A percentile compares a stretch with the other conserved stretches of the same genome.
Evolutionary conservation across 2,888 invertebrate species (phyloP).

Genomic region (Tethea ocularis): DNA sequence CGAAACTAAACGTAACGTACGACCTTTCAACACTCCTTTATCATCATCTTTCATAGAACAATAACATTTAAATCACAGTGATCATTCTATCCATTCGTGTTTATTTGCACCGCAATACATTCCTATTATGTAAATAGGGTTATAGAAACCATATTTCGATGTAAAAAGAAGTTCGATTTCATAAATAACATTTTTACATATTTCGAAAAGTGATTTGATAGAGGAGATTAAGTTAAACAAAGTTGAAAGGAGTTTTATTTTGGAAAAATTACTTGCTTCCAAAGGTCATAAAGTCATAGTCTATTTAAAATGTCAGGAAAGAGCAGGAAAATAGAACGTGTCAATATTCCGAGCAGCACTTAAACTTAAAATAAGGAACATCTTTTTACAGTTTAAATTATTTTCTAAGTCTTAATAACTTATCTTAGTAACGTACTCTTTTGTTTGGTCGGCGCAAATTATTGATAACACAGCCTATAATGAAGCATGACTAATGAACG

Average conservation of each 20-base stretch:
- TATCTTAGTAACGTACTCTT: constrained; percentile 33
- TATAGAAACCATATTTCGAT: constrained; percentile 34
- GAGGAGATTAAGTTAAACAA: not conserved
- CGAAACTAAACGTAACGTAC: constrained; percentile 36
- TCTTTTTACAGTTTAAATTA: constrained; percentile 40
- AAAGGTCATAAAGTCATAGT: not conserved
- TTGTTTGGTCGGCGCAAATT: constrained; percentile 62
- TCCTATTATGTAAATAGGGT: constrained; percentile 38
- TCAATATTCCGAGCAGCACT: constrained; percentile 21
- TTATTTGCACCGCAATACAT: constrained; percentile 42
- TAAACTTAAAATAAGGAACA: constrained; percentile 46
- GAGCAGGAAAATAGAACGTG: constrained; percentile 27
- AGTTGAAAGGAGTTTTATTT: not conserved
- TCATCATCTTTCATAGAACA: constrained; percentile 42
- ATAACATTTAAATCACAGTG: constrained; percentile 73
- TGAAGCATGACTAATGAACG: not conserved
- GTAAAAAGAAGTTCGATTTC: constrained; percentile 16
- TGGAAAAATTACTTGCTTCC: too few relatives aligned
- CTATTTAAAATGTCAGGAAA: constrained; percentile 17
- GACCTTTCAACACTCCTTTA: constrained; percentile 35
- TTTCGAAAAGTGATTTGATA: not conserved
- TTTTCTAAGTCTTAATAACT: constrained; percentile 40
- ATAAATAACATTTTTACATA: not conserved
- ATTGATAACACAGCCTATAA: constrained; percentile 29
- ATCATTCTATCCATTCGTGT: constrained; percentile 47